Evolutionary conservation across 2,888 invertebrate species (phyloP).

Genomic region (Pachymerium ferrugineum): DNA sequence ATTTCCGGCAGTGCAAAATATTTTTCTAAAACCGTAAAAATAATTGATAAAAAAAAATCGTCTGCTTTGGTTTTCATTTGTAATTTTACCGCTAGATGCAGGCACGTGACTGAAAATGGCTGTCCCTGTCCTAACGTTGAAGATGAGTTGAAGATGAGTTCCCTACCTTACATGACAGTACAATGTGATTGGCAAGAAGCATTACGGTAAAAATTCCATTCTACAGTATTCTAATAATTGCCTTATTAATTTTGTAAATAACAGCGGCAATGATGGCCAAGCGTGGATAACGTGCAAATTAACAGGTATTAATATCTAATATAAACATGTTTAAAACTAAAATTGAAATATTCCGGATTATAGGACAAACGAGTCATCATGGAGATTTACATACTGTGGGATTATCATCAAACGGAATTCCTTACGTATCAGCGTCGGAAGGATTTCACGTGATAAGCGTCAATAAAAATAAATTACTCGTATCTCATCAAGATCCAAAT

Average conservation of each 20-base stretch:
- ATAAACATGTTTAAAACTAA: neutral
- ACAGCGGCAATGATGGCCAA: neutral
- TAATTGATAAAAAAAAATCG: no score
- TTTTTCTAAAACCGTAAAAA: no score
- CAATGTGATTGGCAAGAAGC: conserved; percentile 13
- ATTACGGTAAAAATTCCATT: neutral
- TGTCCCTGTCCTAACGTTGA: no score
- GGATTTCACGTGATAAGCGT: neutral
- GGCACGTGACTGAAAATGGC: no score
- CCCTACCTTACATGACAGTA: neutral
- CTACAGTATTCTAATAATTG: neutral
- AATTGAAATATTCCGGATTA: neutral
- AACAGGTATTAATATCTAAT: neutral
- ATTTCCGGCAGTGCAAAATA: no score
- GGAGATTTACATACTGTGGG: neutral
- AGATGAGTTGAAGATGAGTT: no score
- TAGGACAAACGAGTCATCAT: neutral
- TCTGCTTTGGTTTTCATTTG: no score
- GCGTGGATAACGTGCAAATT: conserved; percentile 10
- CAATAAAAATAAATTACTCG: neutral
- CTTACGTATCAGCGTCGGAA: conserved; percentile 23
- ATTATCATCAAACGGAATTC: neutral
- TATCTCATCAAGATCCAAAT: conserved; percentile 7
- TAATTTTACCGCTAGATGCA: no score
- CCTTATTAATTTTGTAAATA: neutral